Conservation (phyloP, 2,113 vertebrate genomes). For the Paradoxurus hermaphroditus region DNA sequence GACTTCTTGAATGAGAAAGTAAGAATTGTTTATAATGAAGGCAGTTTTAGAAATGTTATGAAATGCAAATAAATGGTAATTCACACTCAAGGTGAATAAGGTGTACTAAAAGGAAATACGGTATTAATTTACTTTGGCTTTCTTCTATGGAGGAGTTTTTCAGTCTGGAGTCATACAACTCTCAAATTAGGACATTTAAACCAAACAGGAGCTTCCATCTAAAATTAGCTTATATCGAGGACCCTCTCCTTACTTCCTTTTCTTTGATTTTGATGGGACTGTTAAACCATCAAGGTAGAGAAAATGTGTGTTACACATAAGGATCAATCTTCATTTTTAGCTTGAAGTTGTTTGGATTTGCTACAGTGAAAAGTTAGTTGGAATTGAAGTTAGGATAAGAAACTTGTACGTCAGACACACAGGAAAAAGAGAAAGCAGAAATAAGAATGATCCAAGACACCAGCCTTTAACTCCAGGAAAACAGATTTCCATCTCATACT, state of each 20-base stretch:
- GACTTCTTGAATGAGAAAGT: not conserved
- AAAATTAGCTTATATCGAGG: not conserved
- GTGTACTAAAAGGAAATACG: not conserved
- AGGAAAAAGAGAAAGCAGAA: not conserved
- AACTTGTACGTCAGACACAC: not conserved
- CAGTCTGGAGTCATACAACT: not conserved
- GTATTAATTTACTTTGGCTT: not conserved
- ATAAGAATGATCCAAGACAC: not conserved
- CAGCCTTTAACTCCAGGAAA: not conserved
- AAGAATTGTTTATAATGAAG: constrained; percentile 15
- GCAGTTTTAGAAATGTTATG: not conserved
- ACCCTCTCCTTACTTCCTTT: not conserved
- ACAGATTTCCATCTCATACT: not conserved
- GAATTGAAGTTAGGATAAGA: not conserved
- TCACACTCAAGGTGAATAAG: not conserved
- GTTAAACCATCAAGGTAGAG: not conserved
- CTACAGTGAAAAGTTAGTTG: not conserved
- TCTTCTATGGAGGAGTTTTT: not conserved
- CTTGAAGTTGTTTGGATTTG: not conserved
- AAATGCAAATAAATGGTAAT: constrained; percentile 27
- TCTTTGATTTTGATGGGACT: not conserved
- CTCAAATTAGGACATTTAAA: not conserved
- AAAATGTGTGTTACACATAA: not conserved
- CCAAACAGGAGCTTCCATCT: not conserved
- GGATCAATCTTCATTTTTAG: not conserved